phyloP scores from a whole-genome alignment of 2,888 invertebrate genomes.

The Linyphia triangularis region DNA sequence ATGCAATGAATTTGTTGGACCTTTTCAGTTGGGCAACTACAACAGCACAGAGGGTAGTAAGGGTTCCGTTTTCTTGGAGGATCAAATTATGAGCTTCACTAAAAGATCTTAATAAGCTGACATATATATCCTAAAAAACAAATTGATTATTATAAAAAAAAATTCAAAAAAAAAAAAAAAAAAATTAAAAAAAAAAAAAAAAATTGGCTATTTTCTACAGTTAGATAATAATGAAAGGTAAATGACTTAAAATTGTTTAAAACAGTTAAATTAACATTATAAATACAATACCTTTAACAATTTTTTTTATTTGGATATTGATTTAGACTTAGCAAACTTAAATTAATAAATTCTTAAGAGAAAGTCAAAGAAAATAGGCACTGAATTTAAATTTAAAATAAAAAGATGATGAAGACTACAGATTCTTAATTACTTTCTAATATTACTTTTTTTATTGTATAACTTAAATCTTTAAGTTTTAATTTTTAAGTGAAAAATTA shows the following conservation, averaged over 20 bases:
- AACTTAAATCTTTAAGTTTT: no score
- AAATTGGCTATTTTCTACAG: background rate
- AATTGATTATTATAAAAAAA: background rate
- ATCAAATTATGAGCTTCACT: conserved; percentile 92
- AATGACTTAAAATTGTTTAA: background rate
- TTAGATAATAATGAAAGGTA: background rate
- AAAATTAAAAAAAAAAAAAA: background rate
- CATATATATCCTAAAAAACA: conserved; percentile 84
- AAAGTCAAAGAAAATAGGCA: no score
- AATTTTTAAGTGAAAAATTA: no score
- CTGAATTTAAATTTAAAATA: no score
- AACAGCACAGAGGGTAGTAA: conserved; percentile 89
- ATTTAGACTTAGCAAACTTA: no score
- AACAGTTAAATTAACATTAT: background rate
- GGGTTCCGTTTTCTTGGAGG: conserved; percentile 88
- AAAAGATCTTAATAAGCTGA: conserved; percentile 88
- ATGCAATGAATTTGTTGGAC: conserved; percentile 84
- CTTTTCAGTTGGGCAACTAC: conserved; percentile 80
- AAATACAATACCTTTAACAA: no score
- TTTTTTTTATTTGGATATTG: no score
- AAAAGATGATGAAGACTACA: no score
- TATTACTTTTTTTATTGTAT: no score
- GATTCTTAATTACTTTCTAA: no score
- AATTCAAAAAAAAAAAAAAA: background rate
- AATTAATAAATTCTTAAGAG: no score